Evolutionary conservation across 2,888 invertebrate genomes (phyloP).

Genomic region (Caradrina kadenii): DNA sequence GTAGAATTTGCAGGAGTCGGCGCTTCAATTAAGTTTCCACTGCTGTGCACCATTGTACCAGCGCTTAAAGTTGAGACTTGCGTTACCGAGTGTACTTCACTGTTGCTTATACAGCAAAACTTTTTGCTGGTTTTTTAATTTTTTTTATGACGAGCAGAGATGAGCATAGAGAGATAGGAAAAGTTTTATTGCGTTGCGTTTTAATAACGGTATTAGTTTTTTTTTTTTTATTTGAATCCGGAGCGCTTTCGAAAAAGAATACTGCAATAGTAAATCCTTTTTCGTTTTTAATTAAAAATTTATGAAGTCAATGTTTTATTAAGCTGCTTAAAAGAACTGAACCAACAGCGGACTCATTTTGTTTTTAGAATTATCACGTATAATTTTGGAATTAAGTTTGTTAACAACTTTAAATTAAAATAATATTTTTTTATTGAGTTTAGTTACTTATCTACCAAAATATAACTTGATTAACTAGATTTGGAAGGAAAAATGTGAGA

Average conservation of each 20-base stretch:
- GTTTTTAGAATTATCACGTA: no score
- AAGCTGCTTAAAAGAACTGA: not conserved
- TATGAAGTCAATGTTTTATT: not conserved
- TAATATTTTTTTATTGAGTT: no score
- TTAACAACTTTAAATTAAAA: no score
- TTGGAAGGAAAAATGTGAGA: no score
- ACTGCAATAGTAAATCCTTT: not conserved
- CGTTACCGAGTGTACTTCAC: slow-evolving; percentile 62
- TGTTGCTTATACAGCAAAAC: slow-evolving; percentile 55
- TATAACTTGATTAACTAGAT: no score
- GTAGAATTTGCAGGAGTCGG: slow-evolving; percentile 50
- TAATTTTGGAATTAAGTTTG: no score
- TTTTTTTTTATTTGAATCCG: not conserved
- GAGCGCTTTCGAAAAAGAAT: not conserved
- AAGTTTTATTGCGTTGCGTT: slow-evolving; percentile 45
- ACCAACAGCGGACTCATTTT: no score
- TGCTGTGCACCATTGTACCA: slow-evolving; percentile 65
- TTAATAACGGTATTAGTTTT: slow-evolving; percentile 31
- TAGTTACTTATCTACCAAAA: no score
- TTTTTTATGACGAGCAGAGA: slow-evolving; percentile 39
- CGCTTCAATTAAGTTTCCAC: slow-evolving; percentile 66
- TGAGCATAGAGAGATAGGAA: slow-evolving; percentile 45
- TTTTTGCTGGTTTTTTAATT: slow-evolving; percentile 47
- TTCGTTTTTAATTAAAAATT: slow-evolving; percentile 21
- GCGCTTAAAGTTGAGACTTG: slow-evolving; percentile 64